phyloP scores from a whole-genome alignment of 1,140 invertebrate genomes.

The Choristoneura fumiferana region DNA sequence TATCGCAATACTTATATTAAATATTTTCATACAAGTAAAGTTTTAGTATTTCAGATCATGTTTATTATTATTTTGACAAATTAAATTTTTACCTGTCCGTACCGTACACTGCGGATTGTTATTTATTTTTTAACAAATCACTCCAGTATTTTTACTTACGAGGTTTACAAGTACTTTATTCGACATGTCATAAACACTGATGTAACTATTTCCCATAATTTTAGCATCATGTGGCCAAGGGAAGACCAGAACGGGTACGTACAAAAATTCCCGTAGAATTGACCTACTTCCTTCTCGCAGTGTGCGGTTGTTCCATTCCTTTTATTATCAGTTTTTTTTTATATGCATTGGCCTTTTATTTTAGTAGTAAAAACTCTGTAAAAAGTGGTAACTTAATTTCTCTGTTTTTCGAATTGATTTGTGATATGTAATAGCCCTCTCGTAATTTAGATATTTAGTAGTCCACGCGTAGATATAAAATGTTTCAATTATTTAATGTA shows the following conservation, averaged over 20 bases:
- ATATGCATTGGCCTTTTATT: slow-evolving; percentile 31
- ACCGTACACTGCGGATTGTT: slow-evolving; percentile 1
- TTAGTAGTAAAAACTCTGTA: slow-evolving; percentile 52
- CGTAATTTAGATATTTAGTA: slow-evolving; percentile 20
- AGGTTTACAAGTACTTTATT: too few relatives aligned
- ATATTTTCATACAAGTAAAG: slow-evolving; percentile 20
- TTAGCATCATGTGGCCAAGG: slow-evolving; percentile 15
- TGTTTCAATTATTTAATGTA: slow-evolving; percentile 66
- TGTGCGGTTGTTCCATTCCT: slow-evolving; percentile 12
- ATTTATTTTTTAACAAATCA: background rate
- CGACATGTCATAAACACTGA: background rate
- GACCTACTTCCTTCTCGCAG: background rate
- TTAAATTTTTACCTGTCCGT: background rate
- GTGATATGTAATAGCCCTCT: slow-evolving; percentile 7
- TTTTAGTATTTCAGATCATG: background rate
- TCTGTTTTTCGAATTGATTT: slow-evolving; percentile 49
- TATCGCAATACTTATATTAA: slow-evolving; percentile 67
- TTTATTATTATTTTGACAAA: slow-evolving; percentile 17
- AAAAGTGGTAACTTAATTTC: slow-evolving; percentile 76
- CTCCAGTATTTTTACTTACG: too few relatives aligned
- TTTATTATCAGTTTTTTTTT: slow-evolving; percentile 22
- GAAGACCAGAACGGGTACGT: slow-evolving; percentile 9
- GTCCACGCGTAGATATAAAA: slow-evolving; percentile 24
- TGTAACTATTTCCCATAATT: slow-evolving; percentile 5
- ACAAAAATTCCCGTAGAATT: background rate